phyloP scores from a whole-genome alignment of 2,888 invertebrate species.

The Magallana nippona region DNA sequence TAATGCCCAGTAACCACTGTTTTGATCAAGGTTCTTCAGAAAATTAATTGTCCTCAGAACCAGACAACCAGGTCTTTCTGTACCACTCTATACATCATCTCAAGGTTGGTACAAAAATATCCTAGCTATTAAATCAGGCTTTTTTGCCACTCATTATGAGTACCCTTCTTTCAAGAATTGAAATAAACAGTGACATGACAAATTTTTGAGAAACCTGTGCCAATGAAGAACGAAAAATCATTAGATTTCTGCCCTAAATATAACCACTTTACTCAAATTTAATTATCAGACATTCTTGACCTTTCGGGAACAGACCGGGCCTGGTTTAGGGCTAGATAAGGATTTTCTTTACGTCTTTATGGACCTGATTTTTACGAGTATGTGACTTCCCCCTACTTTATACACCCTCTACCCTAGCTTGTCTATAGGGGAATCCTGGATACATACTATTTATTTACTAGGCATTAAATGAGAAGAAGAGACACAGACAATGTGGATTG shows the following conservation, averaged over 20 bases:
- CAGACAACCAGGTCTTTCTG: background rate
- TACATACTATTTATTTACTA: background rate
- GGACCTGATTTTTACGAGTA: background rate
- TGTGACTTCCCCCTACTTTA: background rate
- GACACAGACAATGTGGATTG: slow-evolving; percentile 7
- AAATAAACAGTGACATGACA: background rate
- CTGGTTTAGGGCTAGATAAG: background rate
- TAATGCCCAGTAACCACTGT: too few species aligned
- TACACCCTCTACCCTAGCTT: slow-evolving; percentile 10
- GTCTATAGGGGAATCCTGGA: background rate
- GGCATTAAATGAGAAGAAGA: background rate
- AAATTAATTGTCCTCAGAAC: background rate
- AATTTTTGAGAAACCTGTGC: background rate
- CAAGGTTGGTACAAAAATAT: too few species aligned
- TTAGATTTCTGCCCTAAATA: background rate
- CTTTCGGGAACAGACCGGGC: background rate
- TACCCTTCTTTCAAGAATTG: background rate
- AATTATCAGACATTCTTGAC: slow-evolving; percentile 14
- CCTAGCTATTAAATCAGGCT: too few species aligned
- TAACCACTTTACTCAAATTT: background rate
- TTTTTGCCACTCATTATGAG: background rate
- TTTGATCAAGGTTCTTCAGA: background rate
- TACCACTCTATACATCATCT: too few species aligned
- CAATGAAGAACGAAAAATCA: background rate
- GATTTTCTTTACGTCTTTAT: background rate